A percentile compares a stretch with the other conserved stretches of the same genome.
Evolutionary conservation across 2,888 invertebrate species (phyloP).

Genomic region (Andrena camellia): DNA sequence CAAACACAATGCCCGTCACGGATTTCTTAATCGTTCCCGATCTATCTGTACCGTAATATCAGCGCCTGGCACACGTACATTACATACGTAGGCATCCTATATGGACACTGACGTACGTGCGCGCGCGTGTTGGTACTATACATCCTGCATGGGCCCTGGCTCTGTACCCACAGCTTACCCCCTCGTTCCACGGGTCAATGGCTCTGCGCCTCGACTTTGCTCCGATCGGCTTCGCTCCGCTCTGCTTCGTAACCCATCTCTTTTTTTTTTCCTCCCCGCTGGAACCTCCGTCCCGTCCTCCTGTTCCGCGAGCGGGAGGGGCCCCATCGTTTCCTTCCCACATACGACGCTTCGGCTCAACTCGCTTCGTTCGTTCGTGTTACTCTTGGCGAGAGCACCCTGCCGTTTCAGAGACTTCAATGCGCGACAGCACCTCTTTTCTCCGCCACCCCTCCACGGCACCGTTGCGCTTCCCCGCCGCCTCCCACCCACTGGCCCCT

Average conservation of each 20-base stretch:
- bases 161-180: constrained; percentile 70
- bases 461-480: constrained; percentile 28
- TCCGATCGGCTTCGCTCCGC: constrained; percentile 69
- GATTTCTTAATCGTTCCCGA: constrained; percentile 84
- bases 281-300: constrained; percentile 10
- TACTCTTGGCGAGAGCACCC: constrained; percentile 73
- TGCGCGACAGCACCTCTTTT: constrained; percentile 79
- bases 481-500: constrained; percentile 40
- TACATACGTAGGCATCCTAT: constrained; percentile 61
- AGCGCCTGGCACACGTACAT: constrained; percentile 63
- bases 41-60: constrained; percentile 80
- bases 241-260: constrained; percentile 62
- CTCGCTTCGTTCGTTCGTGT: constrained; percentile 74
- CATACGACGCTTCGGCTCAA: constrained; percentile 52
- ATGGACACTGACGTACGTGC: constrained; percentile 23
- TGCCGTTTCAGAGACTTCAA: constrained; percentile 82
- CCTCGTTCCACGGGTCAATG: constrained; percentile 79
- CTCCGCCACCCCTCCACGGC: constrained; percentile 55
- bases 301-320: constrained; percentile 28
- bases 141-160: constrained; percentile 61
- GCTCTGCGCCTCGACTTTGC: constrained; percentile 71
- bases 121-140: constrained; percentile 47
- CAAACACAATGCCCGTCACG: constrained; percentile 83
- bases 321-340: constrained; percentile 46
- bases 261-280: constrained; percentile 25